Evolutionary conservation across 2,113 vertebrate species (phyloP), one percentile per base, ranked within the genome.

Genomic region (Oncorhynchus tshawytscha): DNA sequence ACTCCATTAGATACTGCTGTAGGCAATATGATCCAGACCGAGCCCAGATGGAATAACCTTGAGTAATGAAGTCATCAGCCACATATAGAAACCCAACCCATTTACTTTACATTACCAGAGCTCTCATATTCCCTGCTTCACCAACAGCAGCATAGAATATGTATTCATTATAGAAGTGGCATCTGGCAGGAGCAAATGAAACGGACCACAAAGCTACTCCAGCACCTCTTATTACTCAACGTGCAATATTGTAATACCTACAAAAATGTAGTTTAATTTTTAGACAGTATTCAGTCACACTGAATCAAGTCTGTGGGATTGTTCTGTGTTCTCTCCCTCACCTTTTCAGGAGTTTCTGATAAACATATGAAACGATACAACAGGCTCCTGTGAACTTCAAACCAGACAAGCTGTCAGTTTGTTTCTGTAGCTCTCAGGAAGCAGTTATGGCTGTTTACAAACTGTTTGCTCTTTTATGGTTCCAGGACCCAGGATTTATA

Each of bases 1-100:
- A 67, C 13, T 4, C 1, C 12, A 59, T 39, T 59, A 3, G 31
- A 51, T 45, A 6, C 0, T 49, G 16, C 67, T 15, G 13, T 3
- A 75, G 65, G 22, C 48, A 8, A 54, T 59, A 22, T 13, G 20
- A 62, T 34, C 60, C 39, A 27, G 20, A 1, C 67, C 2, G 25
- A 65, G 31, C 51, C 54, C 31, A 29, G 69, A 49, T 79, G 70
- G 70, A 76, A 15, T 73, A 45, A 29, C 77, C 81, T 74, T 92
- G 78, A 91, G 91, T 91, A 75, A 90, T 89, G 84, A 65, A 57
- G 73, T 39, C 27, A 22, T 62, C n/a, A 1, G 65, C 57, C 68
- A 22, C 57, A 20, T 70, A 11, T 73, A 70, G 75, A 82, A 86
- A 79, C 59, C 34, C 64, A 83, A 78, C 78, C 70, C 18, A 9